Percentiles rank a stretch among this genome's conserved stretches.
phyloP scores from a whole-genome alignment of 2,888 invertebrate species.

The Lucinisca nassula region DNA sequence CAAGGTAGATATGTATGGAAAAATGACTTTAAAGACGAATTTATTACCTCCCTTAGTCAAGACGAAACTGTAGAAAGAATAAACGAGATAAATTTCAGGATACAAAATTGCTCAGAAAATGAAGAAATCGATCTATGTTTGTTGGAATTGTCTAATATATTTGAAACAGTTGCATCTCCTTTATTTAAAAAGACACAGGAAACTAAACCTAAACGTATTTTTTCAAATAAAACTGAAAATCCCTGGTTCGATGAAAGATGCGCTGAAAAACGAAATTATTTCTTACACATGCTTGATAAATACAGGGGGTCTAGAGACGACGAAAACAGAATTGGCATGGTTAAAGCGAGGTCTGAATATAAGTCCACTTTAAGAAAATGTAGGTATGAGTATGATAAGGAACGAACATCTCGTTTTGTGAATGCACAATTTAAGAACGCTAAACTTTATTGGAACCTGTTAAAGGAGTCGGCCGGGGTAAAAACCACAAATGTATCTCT shows the following conservation, averaged over 20 bases:
- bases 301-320: neutral
- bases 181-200: too few relatives aligned
- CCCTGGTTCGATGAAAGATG: neutral
- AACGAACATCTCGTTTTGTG: neutral
- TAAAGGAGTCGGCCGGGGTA: neutral
- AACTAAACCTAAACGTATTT: too few relatives aligned
- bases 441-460: neutral
- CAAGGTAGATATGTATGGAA: too few relatives aligned
- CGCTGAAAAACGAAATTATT: neutral
- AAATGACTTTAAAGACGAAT: too few relatives aligned
- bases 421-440: constrained; percentile 9
- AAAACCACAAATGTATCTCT: neutral
- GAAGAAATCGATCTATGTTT: too few relatives aligned
- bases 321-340: neutral
- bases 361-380: neutral
- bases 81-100: too few relatives aligned
- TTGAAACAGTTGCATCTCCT: too few relatives aligned
- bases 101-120: too few relatives aligned
- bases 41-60: too few relatives aligned
- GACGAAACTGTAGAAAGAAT: too few relatives aligned
- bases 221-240: too few relatives aligned
- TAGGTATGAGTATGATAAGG: neutral
- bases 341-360: constrained; percentile 3
- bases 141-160: too few relatives aligned
- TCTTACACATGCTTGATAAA: neutral